These are phyloP conservation scores for Monochamus alternatus DNA, from an alignment of 2,888 invertebrate species.

Conservation along the genomic window DNA sequence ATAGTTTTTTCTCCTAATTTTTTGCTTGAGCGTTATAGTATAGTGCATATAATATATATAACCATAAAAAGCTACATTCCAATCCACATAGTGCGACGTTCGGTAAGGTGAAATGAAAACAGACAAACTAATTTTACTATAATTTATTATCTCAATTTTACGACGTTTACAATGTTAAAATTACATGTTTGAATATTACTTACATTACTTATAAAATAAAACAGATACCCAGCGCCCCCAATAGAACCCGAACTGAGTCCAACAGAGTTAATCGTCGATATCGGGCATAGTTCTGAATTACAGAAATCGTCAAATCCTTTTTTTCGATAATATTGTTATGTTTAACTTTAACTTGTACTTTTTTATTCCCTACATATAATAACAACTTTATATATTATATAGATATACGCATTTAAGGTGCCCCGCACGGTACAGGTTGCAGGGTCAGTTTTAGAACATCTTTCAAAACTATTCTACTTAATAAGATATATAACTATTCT, in stretches of 20 bases:
- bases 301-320: conserved; percentile 36
- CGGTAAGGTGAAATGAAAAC: not conserved
- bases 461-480: conserved; percentile 30
- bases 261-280: conserved; percentile 6
- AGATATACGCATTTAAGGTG: conserved; percentile 10
- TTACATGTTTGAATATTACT: conserved; percentile 37
- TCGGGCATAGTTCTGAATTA: conserved; percentile 24
- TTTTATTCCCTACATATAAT: conserved; percentile 25
- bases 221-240: conserved; percentile 5
- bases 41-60: too few relatives aligned
- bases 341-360: conserved; percentile 42
- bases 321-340: conserved; percentile 46
- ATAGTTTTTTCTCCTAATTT: too few relatives aligned
- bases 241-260: not conserved
- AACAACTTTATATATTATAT: conserved; percentile 29
- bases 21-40: too few relatives aligned
- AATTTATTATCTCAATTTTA: conserved; percentile 44
- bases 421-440: conserved; percentile 28
- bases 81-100: too few relatives aligned
- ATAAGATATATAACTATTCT: conserved; percentile 21
- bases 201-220: conserved; percentile 38
- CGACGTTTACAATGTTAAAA: conserved; percentile 42
- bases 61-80: too few relatives aligned
- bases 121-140: conserved; percentile 32
- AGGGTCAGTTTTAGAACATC: conserved; percentile 11